These are phyloP conservation scores for Monoplex corrugatus DNA, from an alignment of 2,888 invertebrate genomes.

Conservation along the genomic window DNA sequence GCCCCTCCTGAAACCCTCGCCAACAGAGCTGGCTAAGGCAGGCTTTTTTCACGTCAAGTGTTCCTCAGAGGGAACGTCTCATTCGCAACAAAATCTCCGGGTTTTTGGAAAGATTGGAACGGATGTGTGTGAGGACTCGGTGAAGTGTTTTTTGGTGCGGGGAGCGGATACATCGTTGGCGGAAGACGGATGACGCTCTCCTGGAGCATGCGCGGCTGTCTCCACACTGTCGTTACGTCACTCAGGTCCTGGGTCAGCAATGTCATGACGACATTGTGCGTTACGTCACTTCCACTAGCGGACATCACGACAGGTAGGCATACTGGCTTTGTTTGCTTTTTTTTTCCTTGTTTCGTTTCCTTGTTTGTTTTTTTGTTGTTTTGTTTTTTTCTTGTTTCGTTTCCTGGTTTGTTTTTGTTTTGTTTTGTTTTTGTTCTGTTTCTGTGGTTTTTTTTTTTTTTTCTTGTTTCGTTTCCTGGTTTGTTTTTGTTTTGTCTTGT, in stretches of 20 bases:
- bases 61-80: too few species aligned
- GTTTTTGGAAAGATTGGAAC: too few species aligned
- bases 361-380: too few species aligned
- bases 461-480: too few species aligned
- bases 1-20: constrained; percentile 38
- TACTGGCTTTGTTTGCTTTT: too few species aligned
- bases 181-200: constrained; percentile 33
- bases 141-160: constrained; percentile 49
- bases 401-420: too few species aligned
- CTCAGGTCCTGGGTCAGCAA: constrained; percentile 24
- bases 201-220: constrained; percentile 47
- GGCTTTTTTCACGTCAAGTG: constrained; percentile 28
- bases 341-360: too few species aligned
- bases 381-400: too few species aligned
- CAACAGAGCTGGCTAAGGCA: constrained; percentile 41
- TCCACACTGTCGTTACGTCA: constrained; percentile 26
- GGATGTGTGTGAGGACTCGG: constrained; percentile 15
- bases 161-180: constrained; percentile 40
- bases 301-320: too few species aligned
- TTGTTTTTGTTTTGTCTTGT: too few species aligned
- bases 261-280: constrained; percentile 34
- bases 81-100: not conserved
- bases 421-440: too few species aligned
- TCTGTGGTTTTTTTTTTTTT: too few species aligned
- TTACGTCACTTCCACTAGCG: not conserved